A percentile compares a stretch with the other conserved stretches of the same genome.
Conservation (phyloP, 2,888 invertebrate genomes). For the Cacoxenus indagator region DNA sequence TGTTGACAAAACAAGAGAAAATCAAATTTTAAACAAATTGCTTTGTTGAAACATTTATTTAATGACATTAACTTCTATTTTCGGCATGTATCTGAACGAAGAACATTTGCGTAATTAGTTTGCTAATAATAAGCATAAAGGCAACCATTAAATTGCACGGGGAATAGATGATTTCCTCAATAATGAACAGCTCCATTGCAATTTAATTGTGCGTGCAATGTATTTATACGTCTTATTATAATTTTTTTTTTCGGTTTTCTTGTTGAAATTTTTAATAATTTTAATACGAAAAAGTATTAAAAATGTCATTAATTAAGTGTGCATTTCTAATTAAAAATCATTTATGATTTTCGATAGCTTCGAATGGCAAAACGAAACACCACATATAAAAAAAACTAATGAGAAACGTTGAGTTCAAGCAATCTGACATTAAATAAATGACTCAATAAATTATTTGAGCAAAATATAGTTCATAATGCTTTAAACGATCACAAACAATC, state of each 20-base stretch:
- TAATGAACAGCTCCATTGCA: not conserved
- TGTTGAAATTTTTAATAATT: too few species aligned
- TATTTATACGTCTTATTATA: too few species aligned
- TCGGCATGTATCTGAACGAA: not conserved
- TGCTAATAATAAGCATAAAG: not conserved
- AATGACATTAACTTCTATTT: not conserved
- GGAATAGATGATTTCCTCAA: not conserved
- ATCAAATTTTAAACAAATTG: not conserved
- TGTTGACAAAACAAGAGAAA: not conserved
- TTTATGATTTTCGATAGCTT: too few species aligned
- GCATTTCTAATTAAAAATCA: too few species aligned
- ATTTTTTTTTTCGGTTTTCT: too few species aligned
- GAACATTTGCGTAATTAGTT: not conserved
- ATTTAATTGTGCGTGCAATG: not conserved
- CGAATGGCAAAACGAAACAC: too few species aligned
- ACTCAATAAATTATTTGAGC: not conserved
- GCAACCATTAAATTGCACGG: not conserved
- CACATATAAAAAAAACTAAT: too few species aligned
- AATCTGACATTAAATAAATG: not conserved
- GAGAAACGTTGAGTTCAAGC: not conserved
- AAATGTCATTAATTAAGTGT: too few species aligned
- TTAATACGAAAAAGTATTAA: too few species aligned
- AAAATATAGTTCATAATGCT: not conserved
- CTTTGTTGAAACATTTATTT: not conserved
- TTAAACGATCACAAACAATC: not conserved